Evolutionary conservation across 1,140 invertebrate genomes (phyloP).

Genomic region (Laupala kohalensis): DNA sequence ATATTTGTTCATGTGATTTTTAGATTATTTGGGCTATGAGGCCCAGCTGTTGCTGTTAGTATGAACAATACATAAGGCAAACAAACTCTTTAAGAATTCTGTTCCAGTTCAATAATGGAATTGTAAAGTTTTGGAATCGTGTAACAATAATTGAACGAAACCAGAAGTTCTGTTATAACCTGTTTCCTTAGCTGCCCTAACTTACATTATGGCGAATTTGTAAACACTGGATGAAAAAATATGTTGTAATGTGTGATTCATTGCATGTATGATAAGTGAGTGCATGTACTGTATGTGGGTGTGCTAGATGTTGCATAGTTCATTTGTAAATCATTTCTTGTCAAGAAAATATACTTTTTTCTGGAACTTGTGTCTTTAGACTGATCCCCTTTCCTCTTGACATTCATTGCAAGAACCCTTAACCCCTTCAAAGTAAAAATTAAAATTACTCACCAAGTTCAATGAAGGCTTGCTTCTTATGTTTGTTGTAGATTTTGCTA

Average conservation of each 20-base stretch:
- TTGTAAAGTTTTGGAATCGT: background rate
- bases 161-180: background rate
- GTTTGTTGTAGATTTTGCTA: too few species aligned
- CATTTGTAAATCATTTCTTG: conserved; percentile 42
- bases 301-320: conserved; percentile 30
- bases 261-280: background rate
- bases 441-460: too few species aligned
- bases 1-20: conserved; percentile 28
- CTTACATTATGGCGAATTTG: background rate
- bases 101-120: background rate
- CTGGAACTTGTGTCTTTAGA: background rate
- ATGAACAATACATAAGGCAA: conserved; percentile 2
- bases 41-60: conserved; percentile 13
- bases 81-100: background rate
- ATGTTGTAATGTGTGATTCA: background rate
- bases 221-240: background rate
- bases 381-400: background rate
- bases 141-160: background rate
- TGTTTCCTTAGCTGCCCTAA: background rate
- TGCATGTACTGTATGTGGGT: background rate
- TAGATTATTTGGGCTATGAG: conserved; percentile 22
- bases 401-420: too few species aligned
- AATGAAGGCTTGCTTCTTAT: too few species aligned
- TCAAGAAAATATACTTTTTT: conserved; percentile 36
- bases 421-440: too few species aligned